A percentile compares a stretch with the other conserved stretches of the same genome.
Conservation (phyloP, 2,888 invertebrate species). For the Eilema griseolum region DNA sequence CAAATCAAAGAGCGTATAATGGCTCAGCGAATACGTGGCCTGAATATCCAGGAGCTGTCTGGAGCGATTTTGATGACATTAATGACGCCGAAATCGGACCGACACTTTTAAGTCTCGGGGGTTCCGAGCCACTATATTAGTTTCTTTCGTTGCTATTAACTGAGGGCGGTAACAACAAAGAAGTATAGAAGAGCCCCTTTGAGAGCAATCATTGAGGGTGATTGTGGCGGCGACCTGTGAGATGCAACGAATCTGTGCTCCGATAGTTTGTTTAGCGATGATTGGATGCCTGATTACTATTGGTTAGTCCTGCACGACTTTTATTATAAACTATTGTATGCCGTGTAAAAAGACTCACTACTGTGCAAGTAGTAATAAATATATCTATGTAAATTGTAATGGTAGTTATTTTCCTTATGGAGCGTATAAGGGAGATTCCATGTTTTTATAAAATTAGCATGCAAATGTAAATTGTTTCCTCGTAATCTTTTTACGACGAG, state of each 20-base stretch:
- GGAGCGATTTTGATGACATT: conserved; percentile 80
- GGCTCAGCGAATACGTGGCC: conserved; percentile 36
- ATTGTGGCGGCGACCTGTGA: conserved; percentile 66
- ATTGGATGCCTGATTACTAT: conserved; percentile 49
- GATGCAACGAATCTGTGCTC: conserved; percentile 57
- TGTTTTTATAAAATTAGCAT: background rate
- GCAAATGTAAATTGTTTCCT: conserved; percentile 6
- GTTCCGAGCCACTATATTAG: conserved; percentile 68
- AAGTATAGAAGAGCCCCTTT: conserved; percentile 60
- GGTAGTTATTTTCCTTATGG: background rate
- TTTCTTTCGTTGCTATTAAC: conserved; percentile 70
- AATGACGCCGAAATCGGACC: conserved; percentile 77
- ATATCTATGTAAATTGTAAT: background rate
- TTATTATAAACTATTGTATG: conserved; percentile 14
- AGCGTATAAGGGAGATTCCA: background rate
- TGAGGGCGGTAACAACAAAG: conserved; percentile 78
- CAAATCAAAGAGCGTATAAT: conserved; percentile 55
- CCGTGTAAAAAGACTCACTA: background rate
- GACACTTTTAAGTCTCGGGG: conserved; percentile 73
- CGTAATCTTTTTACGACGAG: background rate
- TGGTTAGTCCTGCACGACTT: conserved; percentile 23
- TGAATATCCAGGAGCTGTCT: conserved; percentile 75
- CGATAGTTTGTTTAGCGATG: conserved; percentile 60
- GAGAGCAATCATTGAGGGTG: conserved; percentile 73
- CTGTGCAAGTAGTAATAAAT: background rate